These are phyloP conservation scores for Drosophila gaucha DNA, from an alignment of 2,888 invertebrate genomes.

Conservation along the genomic window DNA sequence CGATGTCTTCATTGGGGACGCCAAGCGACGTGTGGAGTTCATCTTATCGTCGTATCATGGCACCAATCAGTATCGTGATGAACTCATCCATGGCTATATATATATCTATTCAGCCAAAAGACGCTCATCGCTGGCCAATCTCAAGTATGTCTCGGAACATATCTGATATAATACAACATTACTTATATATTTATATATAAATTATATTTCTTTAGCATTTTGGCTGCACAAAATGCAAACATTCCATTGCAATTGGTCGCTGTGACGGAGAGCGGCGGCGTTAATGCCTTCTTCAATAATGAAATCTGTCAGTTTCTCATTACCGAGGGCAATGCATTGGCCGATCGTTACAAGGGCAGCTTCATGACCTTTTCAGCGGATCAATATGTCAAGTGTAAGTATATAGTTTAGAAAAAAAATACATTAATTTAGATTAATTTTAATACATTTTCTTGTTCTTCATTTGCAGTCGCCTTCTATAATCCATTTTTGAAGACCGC, in stretches of 20 bases:
- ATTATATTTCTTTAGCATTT: slow-evolving; percentile 87
- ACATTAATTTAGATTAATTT: neutral
- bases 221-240: slow-evolving; percentile 96
- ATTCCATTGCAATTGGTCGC: slow-evolving; percentile 97
- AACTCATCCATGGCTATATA: slow-evolving; percentile 97
- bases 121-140: slow-evolving; percentile 96
- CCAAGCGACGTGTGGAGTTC: slow-evolving; percentile 94
- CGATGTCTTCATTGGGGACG: slow-evolving; percentile 96
- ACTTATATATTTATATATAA: neutral
- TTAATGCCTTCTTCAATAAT: slow-evolving; percentile 95
- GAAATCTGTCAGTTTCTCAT: slow-evolving; percentile 95
- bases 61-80: slow-evolving; percentile 95
- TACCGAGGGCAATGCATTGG: slow-evolving; percentile 96
- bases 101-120: slow-evolving; percentile 97
- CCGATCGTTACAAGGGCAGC: slow-evolving; percentile 94
- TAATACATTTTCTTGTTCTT: neutral
- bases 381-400: slow-evolving; percentile 93
- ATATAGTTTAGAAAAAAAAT: rapidly evolving
- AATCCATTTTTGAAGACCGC: slow-evolving; percentile 98
- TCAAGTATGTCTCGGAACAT: slow-evolving; percentile 87
- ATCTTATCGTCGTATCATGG: slow-evolving; percentile 97
- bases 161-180: neutral
- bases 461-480: slow-evolving; percentile 93
- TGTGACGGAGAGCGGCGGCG: slow-evolving; percentile 95
- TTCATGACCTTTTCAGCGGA: slow-evolving; percentile 96